Evolutionary conservation across 2,888 invertebrate species (phyloP).

Genomic region (Piscicola geometra): DNA sequence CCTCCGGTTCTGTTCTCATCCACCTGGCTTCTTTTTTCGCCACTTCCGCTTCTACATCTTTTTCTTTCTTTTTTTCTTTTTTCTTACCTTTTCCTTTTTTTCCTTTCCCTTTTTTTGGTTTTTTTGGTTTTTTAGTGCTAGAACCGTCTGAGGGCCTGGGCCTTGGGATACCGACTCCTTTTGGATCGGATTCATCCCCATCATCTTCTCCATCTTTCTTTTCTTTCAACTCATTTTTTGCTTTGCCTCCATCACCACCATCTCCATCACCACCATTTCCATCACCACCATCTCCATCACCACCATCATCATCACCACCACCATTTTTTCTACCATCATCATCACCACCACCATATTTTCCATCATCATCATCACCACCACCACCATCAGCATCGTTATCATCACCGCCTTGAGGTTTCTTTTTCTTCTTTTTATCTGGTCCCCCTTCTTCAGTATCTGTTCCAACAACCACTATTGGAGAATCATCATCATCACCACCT

Average conservation of each 20-base stretch:
- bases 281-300: constrained; percentile 10
- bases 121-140: neutral
- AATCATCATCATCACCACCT: constrained; percentile 1
- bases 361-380: neutral
- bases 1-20: constrained; percentile 61
- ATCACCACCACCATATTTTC: neutral
- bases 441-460: neutral
- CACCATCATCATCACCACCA: constrained; percentile 5
- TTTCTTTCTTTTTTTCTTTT: constrained; percentile 13
- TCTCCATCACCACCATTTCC: neutral
- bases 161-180: neutral
- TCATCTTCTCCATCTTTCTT: neutral
- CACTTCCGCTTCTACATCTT: constrained; percentile 11
- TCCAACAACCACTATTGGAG: neutral
- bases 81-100: constrained; percentile 44
- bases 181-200: neutral
- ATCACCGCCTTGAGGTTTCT: neutral
- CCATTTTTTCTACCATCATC: neutral
- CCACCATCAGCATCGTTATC: neutral
- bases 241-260: neutral
- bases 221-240: neutral
- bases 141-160: neutral
- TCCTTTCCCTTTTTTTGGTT: constrained; percentile 23
- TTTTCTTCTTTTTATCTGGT: neutral
- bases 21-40: constrained; percentile 53